Percentiles rank a stretch among this genome's conserved stretches.
Conservation (phyloP, 92 coral and sea anemone genomes). For the Montipora capitata region DNA sequence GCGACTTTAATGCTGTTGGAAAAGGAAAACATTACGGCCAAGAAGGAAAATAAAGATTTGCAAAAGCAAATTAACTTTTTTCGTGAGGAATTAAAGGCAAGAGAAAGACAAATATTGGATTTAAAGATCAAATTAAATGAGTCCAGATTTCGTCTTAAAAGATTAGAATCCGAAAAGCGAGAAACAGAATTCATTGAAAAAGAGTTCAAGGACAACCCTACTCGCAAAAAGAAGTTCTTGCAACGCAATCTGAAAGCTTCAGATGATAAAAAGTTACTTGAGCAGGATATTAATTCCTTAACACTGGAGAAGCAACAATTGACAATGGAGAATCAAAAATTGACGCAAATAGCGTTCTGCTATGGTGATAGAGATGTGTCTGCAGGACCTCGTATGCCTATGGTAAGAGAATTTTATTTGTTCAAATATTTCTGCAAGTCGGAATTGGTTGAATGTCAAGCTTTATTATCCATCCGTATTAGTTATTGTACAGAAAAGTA, state of each 20-base stretch:
- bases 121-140: constrained; percentile 20
- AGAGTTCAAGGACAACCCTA: background rate
- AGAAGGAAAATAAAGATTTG: constrained; percentile 9
- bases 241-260: background rate
- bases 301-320: background rate
- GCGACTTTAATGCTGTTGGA: constrained; percentile 4
- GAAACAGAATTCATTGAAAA: background rate
- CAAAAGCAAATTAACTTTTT: background rate
- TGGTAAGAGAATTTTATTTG: background rate
- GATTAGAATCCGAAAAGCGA: constrained; percentile 14
- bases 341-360: background rate
- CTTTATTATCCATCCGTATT: background rate
- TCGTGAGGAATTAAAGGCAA: background rate
- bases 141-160: constrained; percentile 1
- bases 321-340: constrained; percentile 11
- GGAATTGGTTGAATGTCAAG: background rate
- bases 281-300: background rate
- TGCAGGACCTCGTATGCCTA: background rate
- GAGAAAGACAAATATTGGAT: background rate
- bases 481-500: background rate
- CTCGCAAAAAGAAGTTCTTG: background rate
- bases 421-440: background rate
- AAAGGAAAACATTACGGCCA: background rate
- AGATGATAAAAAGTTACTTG: background rate
- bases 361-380: background rate